Evolutionary conservation across 2,888 invertebrate genomes (phyloP), one percentile per base, ranked within the genome.

Genomic region (Drosophila paucipuncta): DNA sequence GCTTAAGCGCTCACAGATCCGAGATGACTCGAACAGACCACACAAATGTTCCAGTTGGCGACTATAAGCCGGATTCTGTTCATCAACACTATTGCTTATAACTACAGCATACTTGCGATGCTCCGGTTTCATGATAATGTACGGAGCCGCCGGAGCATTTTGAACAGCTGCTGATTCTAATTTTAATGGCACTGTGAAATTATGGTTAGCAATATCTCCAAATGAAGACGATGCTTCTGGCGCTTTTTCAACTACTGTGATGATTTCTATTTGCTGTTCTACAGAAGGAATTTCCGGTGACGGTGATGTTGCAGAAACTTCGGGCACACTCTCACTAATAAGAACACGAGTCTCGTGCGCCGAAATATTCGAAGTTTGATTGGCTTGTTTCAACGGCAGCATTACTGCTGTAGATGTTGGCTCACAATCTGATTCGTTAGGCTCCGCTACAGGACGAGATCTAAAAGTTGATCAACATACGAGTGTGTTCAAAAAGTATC

Each of bases 11-110:
- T 30, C 43, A 22, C 22, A 54, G 50, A 18, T 35, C 41, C 57
- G 28, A 1, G 50, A 57, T 0, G 47, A 55, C 9, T 74, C 72
- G 4, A 83, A 77, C 4, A 67, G 25, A 2, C 18, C 18, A 30
- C 64, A 68, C 7, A 82, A 80, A 41, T 77, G 72, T 0, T 9
- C 18, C 47, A 82, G 43, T 6, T 80, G 37, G 0, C 57, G 61
- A 1, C 41, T 13, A 2, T 28, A 35, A 11, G 73, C 68, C 2
- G 35, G 5, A 0, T 74, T 31, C 11, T 22, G 57, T 11, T 31
- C 65, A 58, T 61, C 61, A n/a, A 65, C 41, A 25, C 57, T 49
- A 6, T 61, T 63, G 13, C 37, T 43, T 0, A 82, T 77, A 1
- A 77, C 54, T 18, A 82, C 1, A 0, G 58, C 54, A 39, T 41